phyloP scores from a whole-genome alignment of 2,888 invertebrate species.

The Leptinotarsa haldemani region DNA sequence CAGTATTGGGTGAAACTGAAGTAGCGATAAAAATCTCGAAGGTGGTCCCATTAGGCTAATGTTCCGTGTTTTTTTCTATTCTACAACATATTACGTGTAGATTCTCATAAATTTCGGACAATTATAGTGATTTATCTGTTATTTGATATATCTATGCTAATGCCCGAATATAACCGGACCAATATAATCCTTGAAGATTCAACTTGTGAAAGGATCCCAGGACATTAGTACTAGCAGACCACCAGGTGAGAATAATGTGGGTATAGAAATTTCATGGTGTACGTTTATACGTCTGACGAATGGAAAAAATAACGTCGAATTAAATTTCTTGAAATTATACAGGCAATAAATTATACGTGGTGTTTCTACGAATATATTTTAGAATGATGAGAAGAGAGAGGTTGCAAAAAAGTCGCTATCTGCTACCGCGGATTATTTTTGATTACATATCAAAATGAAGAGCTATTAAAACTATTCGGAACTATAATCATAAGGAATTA shows the following conservation, averaged over 20 bases:
- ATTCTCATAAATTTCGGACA: constrained; percentile 29
- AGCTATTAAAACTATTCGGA: too few species aligned
- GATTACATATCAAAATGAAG: too few species aligned
- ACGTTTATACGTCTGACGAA: constrained; percentile 10
- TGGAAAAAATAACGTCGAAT: constrained; percentile 14
- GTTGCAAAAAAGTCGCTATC: background rate
- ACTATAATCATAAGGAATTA: too few species aligned
- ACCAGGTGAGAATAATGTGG: constrained; percentile 29
- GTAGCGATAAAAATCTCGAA: background rate
- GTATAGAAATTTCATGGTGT: constrained; percentile 18
- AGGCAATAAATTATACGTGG: constrained; percentile 6
- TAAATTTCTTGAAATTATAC: constrained; percentile 11
- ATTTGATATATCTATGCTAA: constrained; percentile 35
- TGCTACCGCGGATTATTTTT: too few species aligned
- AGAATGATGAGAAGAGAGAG: background rate
- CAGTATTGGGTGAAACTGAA: background rate
- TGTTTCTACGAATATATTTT: background rate
- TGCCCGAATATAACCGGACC: constrained; percentile 30
- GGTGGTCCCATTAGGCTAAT: constrained; percentile 28
- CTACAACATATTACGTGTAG: constrained; percentile 31
- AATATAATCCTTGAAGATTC: constrained; percentile 34
- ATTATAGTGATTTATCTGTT: constrained; percentile 34
- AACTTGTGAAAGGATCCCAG: constrained; percentile 29
- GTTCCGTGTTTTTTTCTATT: constrained; percentile 27
- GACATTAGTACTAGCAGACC: constrained; percentile 24